A percentile compares a stretch with the other conserved stretches of the same genome.
phyloP scores from a whole-genome alignment of 2,888 invertebrate species.

The Andricus curvator region DNA sequence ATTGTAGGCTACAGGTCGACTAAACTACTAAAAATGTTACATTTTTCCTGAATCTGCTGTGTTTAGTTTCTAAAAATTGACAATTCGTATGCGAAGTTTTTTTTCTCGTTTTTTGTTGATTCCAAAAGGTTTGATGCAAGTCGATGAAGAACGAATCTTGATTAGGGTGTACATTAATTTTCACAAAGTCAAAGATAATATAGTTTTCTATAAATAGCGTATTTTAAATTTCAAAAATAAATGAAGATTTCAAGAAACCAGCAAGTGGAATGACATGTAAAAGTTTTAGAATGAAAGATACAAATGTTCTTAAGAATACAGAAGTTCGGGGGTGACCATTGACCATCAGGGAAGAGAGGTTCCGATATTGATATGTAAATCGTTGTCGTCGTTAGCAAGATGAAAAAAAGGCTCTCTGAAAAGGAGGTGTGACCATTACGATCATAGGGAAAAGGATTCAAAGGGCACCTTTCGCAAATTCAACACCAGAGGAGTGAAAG shows the following conservation, averaged over 20 bases:
- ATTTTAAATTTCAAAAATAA: neutral
- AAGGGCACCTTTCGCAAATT: conserved; percentile 21
- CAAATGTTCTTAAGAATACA: neutral
- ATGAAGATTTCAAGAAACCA: neutral
- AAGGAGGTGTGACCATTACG: conserved; percentile 37
- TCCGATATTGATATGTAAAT: conserved; percentile 53
- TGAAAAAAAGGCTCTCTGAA: conserved; percentile 13
- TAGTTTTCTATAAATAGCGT: no score
- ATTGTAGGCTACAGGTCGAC: no score
- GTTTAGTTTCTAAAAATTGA: no score
- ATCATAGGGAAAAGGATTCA: conserved; percentile 32
- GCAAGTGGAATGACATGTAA: neutral
- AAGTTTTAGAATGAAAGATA: neutral
- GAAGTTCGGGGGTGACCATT: conserved; percentile 19
- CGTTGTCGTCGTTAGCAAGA: conserved; percentile 49
- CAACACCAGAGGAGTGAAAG: conserved; percentile 14
- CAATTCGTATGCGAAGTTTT: no score
- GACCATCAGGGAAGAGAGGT: neutral
- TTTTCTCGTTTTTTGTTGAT: no score
- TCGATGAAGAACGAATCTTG: no score
- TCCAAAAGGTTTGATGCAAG: no score
- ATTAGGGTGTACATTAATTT: neutral
- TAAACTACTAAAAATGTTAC: no score
- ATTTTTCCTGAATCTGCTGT: no score
- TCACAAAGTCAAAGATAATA: neutral